Conservation (phyloP, 2,888 invertebrate genomes). For the Tetropium fuscum region DNA sequence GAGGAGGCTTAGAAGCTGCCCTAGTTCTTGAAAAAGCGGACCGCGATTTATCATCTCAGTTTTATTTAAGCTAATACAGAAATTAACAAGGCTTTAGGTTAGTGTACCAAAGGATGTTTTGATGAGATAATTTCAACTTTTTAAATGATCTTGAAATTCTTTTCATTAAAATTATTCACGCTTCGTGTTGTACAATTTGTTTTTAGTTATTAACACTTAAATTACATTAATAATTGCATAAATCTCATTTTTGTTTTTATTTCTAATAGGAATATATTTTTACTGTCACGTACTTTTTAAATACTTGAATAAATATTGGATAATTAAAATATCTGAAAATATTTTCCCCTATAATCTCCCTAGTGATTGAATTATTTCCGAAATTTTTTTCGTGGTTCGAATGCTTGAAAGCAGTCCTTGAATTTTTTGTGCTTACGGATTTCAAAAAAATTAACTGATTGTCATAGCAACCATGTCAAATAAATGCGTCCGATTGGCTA, state of each 20-base stretch:
- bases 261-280: not conserved
- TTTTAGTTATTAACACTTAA: conserved; percentile 14
- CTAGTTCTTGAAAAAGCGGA: conserved; percentile 1
- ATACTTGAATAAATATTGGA: no score
- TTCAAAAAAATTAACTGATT: no score
- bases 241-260: no score
- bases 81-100: conserved; percentile 10
- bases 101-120: conserved; percentile 4
- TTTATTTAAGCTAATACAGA: conserved; percentile 13
- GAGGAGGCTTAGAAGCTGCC: not conserved
- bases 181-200: conserved; percentile 21
- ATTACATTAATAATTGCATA: conserved; percentile 9
- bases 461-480: no score
- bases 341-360: no score
- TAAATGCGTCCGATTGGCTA: no score
- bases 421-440: no score
- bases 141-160: conserved; percentile 20
- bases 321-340: no score
- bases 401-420: no score
- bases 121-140: conserved; percentile 20
- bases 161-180: conserved; percentile 20
- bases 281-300: no score
- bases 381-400: no score
- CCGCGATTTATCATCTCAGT: conserved; percentile 12
- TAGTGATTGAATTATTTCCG: no score